Base-by-base conservation (phyloP, 2,888 invertebrate genomes). In the Leucophora obtusa region DNA sequence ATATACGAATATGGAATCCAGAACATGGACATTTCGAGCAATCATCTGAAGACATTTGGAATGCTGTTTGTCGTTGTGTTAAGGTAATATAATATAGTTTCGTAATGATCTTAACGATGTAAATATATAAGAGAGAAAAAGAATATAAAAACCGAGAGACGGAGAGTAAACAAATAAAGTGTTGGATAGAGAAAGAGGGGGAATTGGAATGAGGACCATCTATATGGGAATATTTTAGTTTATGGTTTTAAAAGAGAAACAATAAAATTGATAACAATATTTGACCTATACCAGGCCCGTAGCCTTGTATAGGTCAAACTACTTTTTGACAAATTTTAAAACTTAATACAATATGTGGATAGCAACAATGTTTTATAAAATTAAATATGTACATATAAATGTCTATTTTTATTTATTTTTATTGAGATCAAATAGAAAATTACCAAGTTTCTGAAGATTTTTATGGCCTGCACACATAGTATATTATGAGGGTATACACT, bases 1-100 rank as follows among this genome's bases (percentile, higher is more conserved):
- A 92, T 58, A 95, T 96, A 28, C 91, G 92, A 88, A 96, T 95
- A 14, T 96, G 95, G 94, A 95, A 95, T 87, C 95, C 96, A 0
- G 92, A 93, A 85, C 91, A 92, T 1, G 93, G 95, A 87, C 95
- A 93, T 89, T 98, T 95, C 89, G 97, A 98, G 89, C 98, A 98
- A 90, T 97, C 97, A 5, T 96, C 97, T 0, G 93, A 94, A 75
- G 92, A 98, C 88, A 96, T 98, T 86, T 98, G 98, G 98, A 88
- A 91, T 60, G 93, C 95, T 68, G 88, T 91, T 66, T 89, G 89
- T 68, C 82, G 85, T 86, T 95, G 94, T 84, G 94, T 98, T 10
- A 94, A 94, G 93, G 97, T 97, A 91, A 21, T 21, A 21, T 21
- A 21, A 3, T 21, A 21, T 21, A 21, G 21, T 21, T 21, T 3